Base-by-base conservation (phyloP, 2,113 vertebrate species). In the Hippocampus guttulatus region DNA sequence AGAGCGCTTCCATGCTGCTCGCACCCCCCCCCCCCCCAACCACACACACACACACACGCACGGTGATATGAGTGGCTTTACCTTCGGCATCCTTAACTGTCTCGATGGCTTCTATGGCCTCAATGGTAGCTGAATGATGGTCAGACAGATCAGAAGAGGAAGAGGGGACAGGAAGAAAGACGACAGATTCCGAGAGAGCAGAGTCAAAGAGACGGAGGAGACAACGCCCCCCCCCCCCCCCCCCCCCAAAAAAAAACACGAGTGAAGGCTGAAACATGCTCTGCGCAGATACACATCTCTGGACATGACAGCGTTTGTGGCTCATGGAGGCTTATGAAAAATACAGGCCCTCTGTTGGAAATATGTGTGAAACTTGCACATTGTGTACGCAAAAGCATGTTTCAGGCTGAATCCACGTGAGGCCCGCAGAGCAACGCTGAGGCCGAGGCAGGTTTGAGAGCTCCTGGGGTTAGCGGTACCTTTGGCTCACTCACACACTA, bases 61-160 rank as follows among this genome's bases (percentile, higher is more conserved):
- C 77, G 71, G 73, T 82, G 84, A 71, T 70, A 87, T 90, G 87
- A 83, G 80, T 82, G 82, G 61, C 70, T 85, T 92, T 92, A 92
- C 91, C 91, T 92, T 92, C 90, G 8, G 70, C 78, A 71, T 91
- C 91, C 85, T 92, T 90, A 91, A 91, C 88, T 84, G 91, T 89
- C 88, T 92, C 91, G 89, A 92, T 91, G 86, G 91, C 91, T 90
- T 92, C 90, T 73, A 92, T 92, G 88, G 91, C 91, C 90, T 92
- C 90, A 87, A 91, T 91, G 88, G 90, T 91, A 82, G 90, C 90
- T 91, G 89, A 90, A 82, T 85, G 81, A 91, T 89, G 88, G 85
- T 79, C 68, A 77, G 70, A 82, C 21, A 83, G 30, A 82, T 43
- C 65, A 68, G 69, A 69, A 68, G 62, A 83, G 63, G 68, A 69